Conservation (phyloP, 1,140 invertebrate species). For the Zaprionus lachaisei region DNA sequence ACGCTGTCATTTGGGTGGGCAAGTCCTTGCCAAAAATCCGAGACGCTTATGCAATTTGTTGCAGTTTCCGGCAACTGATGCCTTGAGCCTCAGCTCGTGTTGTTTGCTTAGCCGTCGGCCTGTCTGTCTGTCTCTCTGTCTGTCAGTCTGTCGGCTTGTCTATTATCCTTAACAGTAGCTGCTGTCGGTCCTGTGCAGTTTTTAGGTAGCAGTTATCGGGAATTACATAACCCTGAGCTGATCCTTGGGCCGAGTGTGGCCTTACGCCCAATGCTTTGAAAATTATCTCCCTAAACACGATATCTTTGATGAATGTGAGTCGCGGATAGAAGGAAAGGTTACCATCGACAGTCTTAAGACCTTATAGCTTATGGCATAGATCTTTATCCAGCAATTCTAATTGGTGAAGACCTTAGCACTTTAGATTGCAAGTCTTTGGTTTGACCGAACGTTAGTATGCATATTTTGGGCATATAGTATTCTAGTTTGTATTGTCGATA, state of each 20-base stretch:
- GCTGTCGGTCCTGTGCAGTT: slow-evolving; percentile 22
- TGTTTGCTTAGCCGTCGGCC: slow-evolving; percentile 49
- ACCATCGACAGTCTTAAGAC: no score
- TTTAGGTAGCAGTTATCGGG: slow-evolving; percentile 39
- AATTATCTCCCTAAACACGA: not conserved
- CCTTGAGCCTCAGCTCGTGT: slow-evolving; percentile 25
- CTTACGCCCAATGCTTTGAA: not conserved
- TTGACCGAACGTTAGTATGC: no score
- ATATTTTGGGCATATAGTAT: no score
- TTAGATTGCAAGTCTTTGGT: no score
- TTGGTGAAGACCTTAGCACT: no score
- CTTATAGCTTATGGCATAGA: no score
- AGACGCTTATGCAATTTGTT: slow-evolving; percentile 76
- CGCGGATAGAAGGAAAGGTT: not conserved
- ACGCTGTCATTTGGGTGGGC: slow-evolving; percentile 52
- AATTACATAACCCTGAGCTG: slow-evolving; percentile 54
- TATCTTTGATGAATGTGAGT: not conserved
- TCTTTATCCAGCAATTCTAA: no score
- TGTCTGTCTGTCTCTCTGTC: slow-evolving; percentile 14
- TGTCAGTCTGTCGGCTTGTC: slow-evolving; percentile 11
- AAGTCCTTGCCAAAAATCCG: slow-evolving; percentile 65
- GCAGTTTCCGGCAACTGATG: slow-evolving; percentile 53
- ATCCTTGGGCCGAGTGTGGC: slow-evolving; percentile 4
- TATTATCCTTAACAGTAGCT: slow-evolving; percentile 56
- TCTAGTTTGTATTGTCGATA: no score